Evolutionary conservation across 2,113 vertebrate genomes (phyloP), one percentile per base, ranked within the genome.

Genomic region (Sylvilagus bachmani): DNA sequence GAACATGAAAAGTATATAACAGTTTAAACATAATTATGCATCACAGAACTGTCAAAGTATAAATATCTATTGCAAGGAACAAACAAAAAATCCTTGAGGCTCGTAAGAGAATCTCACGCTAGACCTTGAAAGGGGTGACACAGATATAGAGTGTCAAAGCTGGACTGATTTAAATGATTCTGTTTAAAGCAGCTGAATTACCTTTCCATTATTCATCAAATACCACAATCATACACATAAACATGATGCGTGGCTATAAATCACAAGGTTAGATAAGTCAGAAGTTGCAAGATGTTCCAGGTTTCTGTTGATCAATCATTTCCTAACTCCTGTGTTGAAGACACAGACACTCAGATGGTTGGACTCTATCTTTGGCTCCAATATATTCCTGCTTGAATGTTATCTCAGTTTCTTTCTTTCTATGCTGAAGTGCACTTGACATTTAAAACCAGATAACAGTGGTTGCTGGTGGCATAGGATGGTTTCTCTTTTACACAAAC

Each of bases 401-500:
- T 97, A 98, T 98, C 98, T 97, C 77, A 62, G 89, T 91, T 90
- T 96, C 92, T 91, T 97, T 96, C 70, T 96, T 73, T 93, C 64
- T 93, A 70, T 89, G 70, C 84, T 93, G 89, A 96, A 95, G 90
- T 87, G 67, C 81, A 67, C 38, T 94, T 97, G 98, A 98, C 97
- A 98, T 98, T 98, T 97, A 93, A 98, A 97, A 91, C 44, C 49
- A 95, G 98, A 97, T 98, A 98, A 98, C 1, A 49, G 73, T 79
- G 73, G 84, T 38, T 71, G 55, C 14, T 95, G 87, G 93, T 91
- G 97, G 91, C 88, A 91, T 38, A 95, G 91, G 70, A 97, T 92
- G 66, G 89, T 84, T 97, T 93, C 90, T 95, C 93, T 95, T 97
- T 97, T 25, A 61, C 55, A 77, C 62, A 87, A 95, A 82, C 80